Percentiles rank a stretch among this genome's conserved stretches.
phyloP scores from a whole-genome alignment of 2,797 vertebrate genomes.

The Pseudochirops corinnae region DNA sequence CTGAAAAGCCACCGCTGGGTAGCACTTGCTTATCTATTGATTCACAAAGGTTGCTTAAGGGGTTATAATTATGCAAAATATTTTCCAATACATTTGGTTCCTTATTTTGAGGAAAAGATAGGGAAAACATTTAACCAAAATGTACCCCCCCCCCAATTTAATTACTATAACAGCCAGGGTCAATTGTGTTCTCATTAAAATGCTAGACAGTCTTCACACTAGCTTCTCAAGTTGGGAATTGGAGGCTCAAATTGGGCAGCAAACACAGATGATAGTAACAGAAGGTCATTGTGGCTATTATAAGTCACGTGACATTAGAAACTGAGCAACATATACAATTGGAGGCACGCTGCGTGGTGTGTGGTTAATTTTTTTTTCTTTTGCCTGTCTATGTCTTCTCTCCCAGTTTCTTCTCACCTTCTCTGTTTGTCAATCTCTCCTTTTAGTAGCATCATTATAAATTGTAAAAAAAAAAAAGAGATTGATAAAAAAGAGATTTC shows the following conservation, averaged over 20 bases:
- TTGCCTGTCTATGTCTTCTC: not conserved
- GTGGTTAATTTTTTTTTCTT: not conserved
- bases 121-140: conserved; percentile 6
- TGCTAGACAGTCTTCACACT: conserved; percentile 35
- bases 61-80: not conserved
- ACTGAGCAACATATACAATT: not conserved
- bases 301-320: not conserved
- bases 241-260: conserved; percentile 45
- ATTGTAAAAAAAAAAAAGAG: not conserved
- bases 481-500: not conserved
- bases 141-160: conserved; percentile 38
- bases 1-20: not conserved
- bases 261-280: not conserved
- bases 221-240: not conserved
- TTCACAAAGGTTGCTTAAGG: conserved; percentile 13
- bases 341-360: not conserved
- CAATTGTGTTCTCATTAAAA: conserved; percentile 60
- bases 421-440: not conserved
- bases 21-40: conserved; percentile 27
- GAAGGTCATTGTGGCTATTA: conserved; percentile 48
- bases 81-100: conserved; percentile 6
- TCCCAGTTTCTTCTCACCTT: not conserved
- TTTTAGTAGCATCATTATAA: not conserved
- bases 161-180: conserved; percentile 58
- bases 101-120: conserved; percentile 57